Conservation (phyloP, 2,113 vertebrate species). For the Carassius auratus region DNA sequence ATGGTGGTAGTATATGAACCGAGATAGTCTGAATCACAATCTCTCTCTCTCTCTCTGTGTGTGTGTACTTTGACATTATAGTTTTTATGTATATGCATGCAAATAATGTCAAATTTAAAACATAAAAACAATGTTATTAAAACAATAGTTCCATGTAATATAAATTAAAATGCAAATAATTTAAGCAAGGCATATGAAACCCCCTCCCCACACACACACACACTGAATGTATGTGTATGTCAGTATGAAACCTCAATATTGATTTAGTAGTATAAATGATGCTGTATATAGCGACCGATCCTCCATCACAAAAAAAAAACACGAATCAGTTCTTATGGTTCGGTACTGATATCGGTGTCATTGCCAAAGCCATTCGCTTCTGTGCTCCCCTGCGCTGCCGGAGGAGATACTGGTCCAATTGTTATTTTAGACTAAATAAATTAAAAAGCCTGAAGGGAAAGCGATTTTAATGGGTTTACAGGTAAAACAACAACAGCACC, state of each 20-base stretch:
- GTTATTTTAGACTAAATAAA: constrained; percentile 81
- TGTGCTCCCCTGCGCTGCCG: constrained; percentile 59
- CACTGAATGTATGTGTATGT: too few relatives aligned
- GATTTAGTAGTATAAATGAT: constrained; percentile 21
- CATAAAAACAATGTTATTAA: too few relatives aligned
- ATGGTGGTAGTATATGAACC: constrained; percentile 62
- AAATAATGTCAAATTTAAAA: background rate
- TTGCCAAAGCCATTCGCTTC: background rate
- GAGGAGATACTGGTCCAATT: constrained; percentile 77
- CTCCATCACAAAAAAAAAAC: background rate
- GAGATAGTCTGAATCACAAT: constrained; percentile 25
- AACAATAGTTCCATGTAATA: too few relatives aligned
- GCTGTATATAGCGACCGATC: background rate
- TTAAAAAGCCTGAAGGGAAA: constrained; percentile 60
- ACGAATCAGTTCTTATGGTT: background rate
- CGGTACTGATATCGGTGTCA: constrained; percentile 22
- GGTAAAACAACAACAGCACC: background rate
- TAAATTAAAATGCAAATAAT: too few relatives aligned
- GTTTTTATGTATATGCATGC: background rate
- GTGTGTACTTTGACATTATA: background rate
- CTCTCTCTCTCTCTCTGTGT: background rate
- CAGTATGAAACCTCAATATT: constrained; percentile 8
- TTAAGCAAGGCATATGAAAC: too few relatives aligned
- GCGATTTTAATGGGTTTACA: background rate
- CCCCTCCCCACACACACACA: too few relatives aligned